Evolutionary conservation across 2,113 vertebrate species (phyloP).

Genomic region (Penelope pileata): DNA sequence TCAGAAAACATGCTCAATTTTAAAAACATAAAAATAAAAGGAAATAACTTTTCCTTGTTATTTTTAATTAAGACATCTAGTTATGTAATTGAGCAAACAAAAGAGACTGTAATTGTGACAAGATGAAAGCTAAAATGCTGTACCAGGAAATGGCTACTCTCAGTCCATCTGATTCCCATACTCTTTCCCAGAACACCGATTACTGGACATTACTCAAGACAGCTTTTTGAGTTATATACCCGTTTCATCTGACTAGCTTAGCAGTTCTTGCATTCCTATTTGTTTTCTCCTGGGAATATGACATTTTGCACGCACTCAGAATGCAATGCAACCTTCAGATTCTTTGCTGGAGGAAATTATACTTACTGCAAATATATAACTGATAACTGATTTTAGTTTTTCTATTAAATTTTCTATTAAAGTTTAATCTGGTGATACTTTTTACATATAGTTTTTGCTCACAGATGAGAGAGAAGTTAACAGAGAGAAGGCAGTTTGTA

Average conservation of each 20-base stretch:
- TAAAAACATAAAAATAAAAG: background rate
- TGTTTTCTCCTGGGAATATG: constrained; percentile 13
- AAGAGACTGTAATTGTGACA: background rate
- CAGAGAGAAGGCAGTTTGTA: background rate
- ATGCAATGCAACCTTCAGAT: background rate
- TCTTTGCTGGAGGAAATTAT: background rate
- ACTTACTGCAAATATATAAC: background rate
- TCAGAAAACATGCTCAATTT: background rate
- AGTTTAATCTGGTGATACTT: background rate
- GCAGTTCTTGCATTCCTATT: background rate
- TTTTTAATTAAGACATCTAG: constrained; percentile 27
- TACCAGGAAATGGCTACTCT: constrained; percentile 37
- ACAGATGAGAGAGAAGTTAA: constrained; percentile 28
- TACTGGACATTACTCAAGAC: constrained; percentile 8
- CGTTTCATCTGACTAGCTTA: constrained; percentile 16
- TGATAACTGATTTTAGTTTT: background rate
- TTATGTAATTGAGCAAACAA: constrained; percentile 20
- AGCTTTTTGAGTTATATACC: background rate
- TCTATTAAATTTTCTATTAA: background rate
- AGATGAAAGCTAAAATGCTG: constrained; percentile 8
- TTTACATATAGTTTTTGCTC: background rate
- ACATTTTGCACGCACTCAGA: background rate
- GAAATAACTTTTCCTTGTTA: background rate
- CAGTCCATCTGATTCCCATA: background rate
- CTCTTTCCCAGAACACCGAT: constrained; percentile 32